Evolutionary conservation across 2,888 invertebrate species (phyloP), one percentile per base, ranked within the genome.

Genomic region (Rhimphoctona megacephalus): DNA sequence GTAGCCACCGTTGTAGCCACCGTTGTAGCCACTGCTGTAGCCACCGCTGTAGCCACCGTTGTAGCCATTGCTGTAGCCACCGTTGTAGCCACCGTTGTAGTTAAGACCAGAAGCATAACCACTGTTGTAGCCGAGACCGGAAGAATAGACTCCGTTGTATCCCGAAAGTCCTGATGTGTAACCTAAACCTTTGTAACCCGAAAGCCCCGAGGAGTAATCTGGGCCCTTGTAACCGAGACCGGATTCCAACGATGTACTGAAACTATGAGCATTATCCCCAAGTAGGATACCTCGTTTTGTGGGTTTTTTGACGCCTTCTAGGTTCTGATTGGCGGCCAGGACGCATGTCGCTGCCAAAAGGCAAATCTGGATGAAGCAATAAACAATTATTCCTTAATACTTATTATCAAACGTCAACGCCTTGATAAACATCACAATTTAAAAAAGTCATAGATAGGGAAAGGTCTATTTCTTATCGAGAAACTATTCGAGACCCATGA

Each of bases 271-370:
- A n/a, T 11, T 22, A 46, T 87, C 82, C 14, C 89, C 90, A 17
- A 88, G 46, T 2, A 87, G 52, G 2, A 90, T 72, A 17, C 92
- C 91, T 7, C 90, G 90, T 77, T 92, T 92, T n/a, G 83, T 89
- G 0, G 85, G 85, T 46, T 89, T 91, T n/a, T 87, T 89, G 43
- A 46, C 17, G 33, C n/a, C 61, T 33, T 54, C 52, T 3, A 69
- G 22, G 73, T 74, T 84, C 67, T 81, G 84, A 14, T 87, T 81
- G 8, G 83, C 64, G 22, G 89, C 89, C 17, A 90, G 64, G n/a
- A 87, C 89, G 73, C 82, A 89, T 46, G 89, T 87, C 33, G 70
- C 70, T 54, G 89, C 90, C 88, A 92, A 86, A 70, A 91, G 87
- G 72, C 88, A 87, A 19, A 92, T 79, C 91, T 91, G 72, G 0